phyloP scores from a whole-genome alignment of 2,888 invertebrate species.

The Ferdinandea cuprea region DNA sequence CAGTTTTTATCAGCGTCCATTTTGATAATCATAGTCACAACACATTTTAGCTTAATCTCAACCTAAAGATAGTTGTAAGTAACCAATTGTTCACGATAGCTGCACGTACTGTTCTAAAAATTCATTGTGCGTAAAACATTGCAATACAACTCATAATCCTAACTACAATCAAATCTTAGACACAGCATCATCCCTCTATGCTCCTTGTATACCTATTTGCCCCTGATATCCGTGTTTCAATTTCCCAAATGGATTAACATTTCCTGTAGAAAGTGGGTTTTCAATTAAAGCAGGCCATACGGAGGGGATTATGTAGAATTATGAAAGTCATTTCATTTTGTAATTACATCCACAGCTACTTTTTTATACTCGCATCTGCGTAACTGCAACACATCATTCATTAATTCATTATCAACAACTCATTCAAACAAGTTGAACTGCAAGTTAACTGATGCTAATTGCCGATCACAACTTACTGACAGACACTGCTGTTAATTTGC shows the following conservation, averaged over 20 bases:
- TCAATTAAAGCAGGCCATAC: slow-evolving; percentile 55
- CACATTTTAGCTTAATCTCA: too few species aligned
- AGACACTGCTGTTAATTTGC: slow-evolving; percentile 54
- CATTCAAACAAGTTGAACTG: slow-evolving; percentile 63
- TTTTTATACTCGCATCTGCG: not conserved
- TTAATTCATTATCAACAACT: slow-evolving; percentile 69
- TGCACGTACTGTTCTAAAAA: slow-evolving; percentile 32
- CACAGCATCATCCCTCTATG: slow-evolving; percentile 6
- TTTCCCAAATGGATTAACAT: slow-evolving; percentile 66
- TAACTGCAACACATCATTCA: slow-evolving; percentile 52
- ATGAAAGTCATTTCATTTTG: slow-evolving; percentile 58
- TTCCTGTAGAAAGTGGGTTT: slow-evolving; percentile 59
- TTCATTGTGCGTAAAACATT: slow-evolving; percentile 69
- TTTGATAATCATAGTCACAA: too few species aligned
- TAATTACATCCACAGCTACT: slow-evolving; percentile 16
- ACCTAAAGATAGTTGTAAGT: too few species aligned
- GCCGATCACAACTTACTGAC: slow-evolving; percentile 71
- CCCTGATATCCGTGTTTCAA: slow-evolving; percentile 53
- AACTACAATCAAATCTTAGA: slow-evolving; percentile 40
- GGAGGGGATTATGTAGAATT: slow-evolving; percentile 51
- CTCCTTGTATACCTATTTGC: slow-evolving; percentile 4
- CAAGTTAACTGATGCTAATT: slow-evolving; percentile 67
- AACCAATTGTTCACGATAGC: not conserved
- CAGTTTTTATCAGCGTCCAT: too few species aligned
- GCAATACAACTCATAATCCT: slow-evolving; percentile 39